Percentiles rank a stretch among this genome's conserved stretches.
Evolutionary conservation across 2,888 invertebrate species (phyloP).

Genomic region (Nomada ferruginata): DNA sequence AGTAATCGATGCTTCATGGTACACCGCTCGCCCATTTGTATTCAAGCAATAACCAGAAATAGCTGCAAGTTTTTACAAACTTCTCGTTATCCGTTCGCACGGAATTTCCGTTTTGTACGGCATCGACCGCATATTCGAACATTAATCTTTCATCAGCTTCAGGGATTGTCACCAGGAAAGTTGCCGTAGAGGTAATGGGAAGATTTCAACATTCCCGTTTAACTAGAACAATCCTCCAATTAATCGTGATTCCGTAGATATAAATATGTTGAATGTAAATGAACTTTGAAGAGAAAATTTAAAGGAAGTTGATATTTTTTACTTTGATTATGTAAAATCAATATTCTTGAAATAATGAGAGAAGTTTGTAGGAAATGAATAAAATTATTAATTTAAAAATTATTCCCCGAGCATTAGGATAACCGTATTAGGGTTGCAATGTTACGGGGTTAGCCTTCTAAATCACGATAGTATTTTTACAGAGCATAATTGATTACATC

Average conservation of each 20-base stretch:
- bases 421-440: no score
- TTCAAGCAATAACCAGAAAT: conserved; percentile 48
- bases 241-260: neutral
- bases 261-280: no score
- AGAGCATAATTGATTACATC: no score
- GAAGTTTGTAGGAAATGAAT: no score
- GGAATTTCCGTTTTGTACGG: conserved; percentile 38
- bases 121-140: conserved; percentile 13
- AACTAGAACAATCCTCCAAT: neutral
- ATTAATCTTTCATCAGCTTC: conserved; percentile 47
- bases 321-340: no score
- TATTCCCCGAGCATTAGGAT: no score
- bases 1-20: conserved; percentile 44
- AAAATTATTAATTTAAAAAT: no score
- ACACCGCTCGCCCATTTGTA: conserved; percentile 51
- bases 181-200: conserved; percentile 9
- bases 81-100: conserved; percentile 29
- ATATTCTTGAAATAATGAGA: no score
- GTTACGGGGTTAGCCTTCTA: no score
- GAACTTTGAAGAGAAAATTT: no score
- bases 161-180: conserved; percentile 9
- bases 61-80: conserved; percentile 31
- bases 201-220: neutral
- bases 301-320: no score
- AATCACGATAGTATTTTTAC: no score